A percentile compares a stretch with the other conserved stretches of the same genome.
Evolutionary conservation across 1,140 invertebrate species (phyloP).

Genomic region (Oedothorax gibbosus): DNA sequence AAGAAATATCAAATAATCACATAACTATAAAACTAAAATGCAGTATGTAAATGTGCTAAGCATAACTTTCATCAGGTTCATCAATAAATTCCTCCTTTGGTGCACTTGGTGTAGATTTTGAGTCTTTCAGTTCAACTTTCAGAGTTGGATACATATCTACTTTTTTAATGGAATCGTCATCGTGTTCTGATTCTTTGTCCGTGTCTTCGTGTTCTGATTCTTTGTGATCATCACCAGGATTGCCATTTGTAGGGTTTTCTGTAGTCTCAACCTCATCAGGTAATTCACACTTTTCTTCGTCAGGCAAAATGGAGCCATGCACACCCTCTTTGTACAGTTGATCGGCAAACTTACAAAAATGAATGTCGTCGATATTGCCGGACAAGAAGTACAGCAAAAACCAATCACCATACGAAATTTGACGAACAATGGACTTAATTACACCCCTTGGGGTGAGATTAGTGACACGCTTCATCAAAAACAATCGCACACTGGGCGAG

Average conservation of each 20-base stretch:
- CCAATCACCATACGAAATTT: constrained; percentile 82
- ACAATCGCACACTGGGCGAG: constrained; percentile 45
- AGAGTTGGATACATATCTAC: too few relatives aligned
- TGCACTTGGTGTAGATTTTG: too few relatives aligned
- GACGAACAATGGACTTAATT: constrained; percentile 70
- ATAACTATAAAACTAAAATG: too few relatives aligned
- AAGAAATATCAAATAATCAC: too few relatives aligned
- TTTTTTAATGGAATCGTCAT: too few relatives aligned
- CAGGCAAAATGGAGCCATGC: background rate
- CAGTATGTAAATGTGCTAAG: too few relatives aligned
- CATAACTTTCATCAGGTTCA: too few relatives aligned
- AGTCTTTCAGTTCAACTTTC: too few relatives aligned
- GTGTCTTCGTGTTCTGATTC: background rate
- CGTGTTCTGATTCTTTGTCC: too few relatives aligned
- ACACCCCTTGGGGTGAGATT: constrained; percentile 37
- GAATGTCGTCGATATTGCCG: constrained; percentile 81
- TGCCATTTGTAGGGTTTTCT: constrained; percentile 5
- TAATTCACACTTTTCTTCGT: background rate
- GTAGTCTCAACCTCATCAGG: constrained; percentile 26
- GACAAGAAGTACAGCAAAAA: constrained; percentile 83
- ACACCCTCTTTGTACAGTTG: background rate
- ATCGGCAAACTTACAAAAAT: constrained; percentile 57
- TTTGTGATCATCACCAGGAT: background rate
- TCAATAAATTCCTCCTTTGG: too few relatives aligned
- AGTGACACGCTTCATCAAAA: constrained; percentile 17